Percentiles rank a stretch among this genome's conserved stretches.
Evolutionary conservation across 2,888 invertebrate species (phyloP).

Genomic region (Cremastinae sp.): DNA sequence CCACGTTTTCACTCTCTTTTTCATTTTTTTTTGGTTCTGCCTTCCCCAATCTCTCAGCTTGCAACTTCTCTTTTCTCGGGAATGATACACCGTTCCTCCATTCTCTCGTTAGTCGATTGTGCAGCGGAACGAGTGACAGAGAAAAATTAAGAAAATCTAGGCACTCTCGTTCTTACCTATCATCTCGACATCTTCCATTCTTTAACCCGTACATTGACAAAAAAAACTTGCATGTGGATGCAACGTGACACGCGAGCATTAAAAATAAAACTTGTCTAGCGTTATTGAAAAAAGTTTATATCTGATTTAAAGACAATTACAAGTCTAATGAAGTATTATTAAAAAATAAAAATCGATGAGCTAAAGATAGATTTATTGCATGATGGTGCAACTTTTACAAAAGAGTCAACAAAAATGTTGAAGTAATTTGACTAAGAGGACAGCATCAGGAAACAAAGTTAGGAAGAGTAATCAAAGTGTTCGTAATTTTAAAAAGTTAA

Average conservation of each 20-base stretch:
- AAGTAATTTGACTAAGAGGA: too few species aligned
- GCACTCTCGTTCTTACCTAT: background rate
- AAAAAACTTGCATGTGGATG: too few species aligned
- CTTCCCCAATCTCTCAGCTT: slow-evolving; percentile 4
- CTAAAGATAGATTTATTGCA: too few species aligned
- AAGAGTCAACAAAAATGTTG: too few species aligned
- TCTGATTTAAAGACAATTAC: too few species aligned
- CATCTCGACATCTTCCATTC: background rate
- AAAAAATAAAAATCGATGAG: too few species aligned
- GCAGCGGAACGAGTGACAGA: slow-evolving; percentile 13
- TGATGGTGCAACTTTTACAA: too few species aligned
- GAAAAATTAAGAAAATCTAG: background rate
- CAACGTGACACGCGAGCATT: too few species aligned
- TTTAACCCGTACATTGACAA: background rate
- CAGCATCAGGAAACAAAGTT: too few species aligned
- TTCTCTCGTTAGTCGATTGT: slow-evolving; percentile 52
- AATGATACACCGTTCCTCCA: slow-evolving; percentile 10
- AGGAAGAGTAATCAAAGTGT: background rate
- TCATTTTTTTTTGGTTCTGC: slow-evolving; percentile 13
- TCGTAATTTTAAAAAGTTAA: background rate
- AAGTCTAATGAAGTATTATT: too few species aligned
- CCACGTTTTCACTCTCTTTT: background rate
- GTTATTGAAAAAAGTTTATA: too few species aligned
- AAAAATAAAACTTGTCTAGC: too few species aligned
- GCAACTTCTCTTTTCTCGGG: slow-evolving; percentile 35